Conservation (phyloP, 2,113 vertebrate species). For the Callithrix jacchus region DNA sequence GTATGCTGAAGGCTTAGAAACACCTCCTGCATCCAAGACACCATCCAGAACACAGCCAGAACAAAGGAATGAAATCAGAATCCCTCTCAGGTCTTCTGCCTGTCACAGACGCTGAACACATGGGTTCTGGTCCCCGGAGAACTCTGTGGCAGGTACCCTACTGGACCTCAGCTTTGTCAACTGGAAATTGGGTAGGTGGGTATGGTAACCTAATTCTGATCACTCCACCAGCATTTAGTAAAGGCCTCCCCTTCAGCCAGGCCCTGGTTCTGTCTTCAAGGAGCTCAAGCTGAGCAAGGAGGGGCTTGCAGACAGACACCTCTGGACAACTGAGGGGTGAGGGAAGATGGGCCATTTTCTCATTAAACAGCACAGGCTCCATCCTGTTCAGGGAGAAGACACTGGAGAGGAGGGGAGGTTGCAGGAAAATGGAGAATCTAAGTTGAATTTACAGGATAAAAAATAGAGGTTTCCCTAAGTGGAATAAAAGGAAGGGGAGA, state of each 20-base stretch:
- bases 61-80: not conserved
- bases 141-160: not conserved
- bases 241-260: not conserved
- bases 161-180: fast-evolving
- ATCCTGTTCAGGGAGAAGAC: not conserved
- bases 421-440: not conserved
- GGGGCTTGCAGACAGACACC: not conserved
- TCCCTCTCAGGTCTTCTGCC: not conserved
- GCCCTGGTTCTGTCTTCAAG: not conserved
- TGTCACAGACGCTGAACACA: not conserved
- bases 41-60: not conserved
- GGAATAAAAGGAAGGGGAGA: not conserved
- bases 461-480: not conserved
- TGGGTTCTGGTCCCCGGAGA: fast-evolving
- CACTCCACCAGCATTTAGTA: not conserved
- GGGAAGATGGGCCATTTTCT: fast-evolving
- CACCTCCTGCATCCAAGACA: not conserved
- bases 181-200: not conserved
- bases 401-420: not conserved
- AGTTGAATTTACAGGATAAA: not conserved
- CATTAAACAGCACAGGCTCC: too few relatives aligned
- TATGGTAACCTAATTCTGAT: fast-evolving
- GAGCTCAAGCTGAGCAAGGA: not conserved
- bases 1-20: fast-evolving
- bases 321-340: not conserved